Evolutionary conservation across 2,113 vertebrate species (phyloP), one percentile per base, ranked within the genome.

Genomic region (Tyrannus savana): DNA sequence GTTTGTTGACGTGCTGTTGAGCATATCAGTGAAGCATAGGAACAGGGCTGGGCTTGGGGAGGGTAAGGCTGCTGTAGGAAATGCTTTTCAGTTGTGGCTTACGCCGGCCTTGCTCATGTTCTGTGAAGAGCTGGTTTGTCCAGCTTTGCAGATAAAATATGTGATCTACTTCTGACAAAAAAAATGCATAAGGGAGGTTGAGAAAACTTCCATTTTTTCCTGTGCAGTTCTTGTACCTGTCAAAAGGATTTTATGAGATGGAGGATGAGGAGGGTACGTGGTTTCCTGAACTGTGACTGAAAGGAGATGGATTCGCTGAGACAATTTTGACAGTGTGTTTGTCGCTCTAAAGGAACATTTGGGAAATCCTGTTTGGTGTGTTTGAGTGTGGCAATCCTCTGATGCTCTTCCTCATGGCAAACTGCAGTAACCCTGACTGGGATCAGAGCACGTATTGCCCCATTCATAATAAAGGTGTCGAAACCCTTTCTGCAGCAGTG

Each of bases 121-220:
- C 87, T 91, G 39, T 0, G 0, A 64, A 83, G 71, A 94, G 49
- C 81, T 95, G 78, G 75, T 84, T 91, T 83, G 72, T 86, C 60
- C 59, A 56, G 60, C 68, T 86, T 80, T 74, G 17, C 27, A 75
- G 72, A 82, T 66, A 91, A 73, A 95, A 63, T 4, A 3, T 4
- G 3, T 0, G 0, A 58, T 66, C 68, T 91, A 31, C 67, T 95
- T 66, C 35, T 73, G 46, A 42, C 6, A 56, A 49, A 74, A 64
- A 64, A 89, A 76, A 59, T 0, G 33, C 30, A 30, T 0, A 0
- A 62, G 41, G 10, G 50, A 63, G 27, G 24, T 9, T 69, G 71
- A n/a, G 23, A 83, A 50, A 73, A 39, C 4, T 25, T 64, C 47
- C 27, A 0, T 39, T 27, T 27, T 21, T 75, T 14, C 0, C 19